A percentile compares a stretch with the other conserved stretches of the same genome.
Evolutionary conservation across 2,113 vertebrate genomes (phyloP).

Genomic region (Hepsetus odoe): DNA sequence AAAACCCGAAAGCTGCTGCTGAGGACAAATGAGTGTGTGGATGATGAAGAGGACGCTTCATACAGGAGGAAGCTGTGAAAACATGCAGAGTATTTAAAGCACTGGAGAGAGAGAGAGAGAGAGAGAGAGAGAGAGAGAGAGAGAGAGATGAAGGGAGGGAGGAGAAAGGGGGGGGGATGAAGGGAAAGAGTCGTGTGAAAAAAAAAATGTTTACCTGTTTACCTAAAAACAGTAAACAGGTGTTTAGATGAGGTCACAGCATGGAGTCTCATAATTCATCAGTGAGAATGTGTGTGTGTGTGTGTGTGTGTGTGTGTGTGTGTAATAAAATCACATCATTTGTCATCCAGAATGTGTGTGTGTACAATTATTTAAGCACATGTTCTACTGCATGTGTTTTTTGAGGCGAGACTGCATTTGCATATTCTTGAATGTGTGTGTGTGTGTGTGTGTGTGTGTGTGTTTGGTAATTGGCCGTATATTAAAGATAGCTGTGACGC

Average conservation of each 20-base stretch:
- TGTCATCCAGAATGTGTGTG: not conserved
- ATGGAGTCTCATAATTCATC: conserved; percentile 28
- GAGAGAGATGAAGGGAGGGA: conserved; percentile 25
- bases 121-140: conserved; percentile 15
- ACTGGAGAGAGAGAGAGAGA: conserved; percentile 12
- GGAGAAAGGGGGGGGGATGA: conserved; percentile 13
- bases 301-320: conserved; percentile 24
- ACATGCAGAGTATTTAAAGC: conserved; percentile 21
- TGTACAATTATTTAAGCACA: not conserved
- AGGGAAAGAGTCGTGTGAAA: conserved; percentile 14
- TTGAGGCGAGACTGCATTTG: too few species aligned
- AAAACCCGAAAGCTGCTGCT: not conserved
- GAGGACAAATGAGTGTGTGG: conserved; percentile 27
- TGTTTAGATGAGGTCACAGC: conserved; percentile 32
- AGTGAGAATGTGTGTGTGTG: conserved; percentile 21
- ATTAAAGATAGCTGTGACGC: conserved; percentile 65
- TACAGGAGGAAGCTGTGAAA: conserved; percentile 23
- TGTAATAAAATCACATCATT: not conserved
- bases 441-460: conserved; percentile 37
- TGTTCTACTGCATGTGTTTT: too few species aligned
- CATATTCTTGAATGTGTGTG: not conserved
- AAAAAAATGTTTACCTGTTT: conserved; percentile 21
- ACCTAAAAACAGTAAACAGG: conserved; percentile 23
- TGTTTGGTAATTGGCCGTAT: conserved; percentile 63
- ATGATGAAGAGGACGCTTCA: conserved; percentile 33